Conservation (phyloP, 2,888 invertebrate genomes). For the Nephrotoma appendiculata region DNA sequence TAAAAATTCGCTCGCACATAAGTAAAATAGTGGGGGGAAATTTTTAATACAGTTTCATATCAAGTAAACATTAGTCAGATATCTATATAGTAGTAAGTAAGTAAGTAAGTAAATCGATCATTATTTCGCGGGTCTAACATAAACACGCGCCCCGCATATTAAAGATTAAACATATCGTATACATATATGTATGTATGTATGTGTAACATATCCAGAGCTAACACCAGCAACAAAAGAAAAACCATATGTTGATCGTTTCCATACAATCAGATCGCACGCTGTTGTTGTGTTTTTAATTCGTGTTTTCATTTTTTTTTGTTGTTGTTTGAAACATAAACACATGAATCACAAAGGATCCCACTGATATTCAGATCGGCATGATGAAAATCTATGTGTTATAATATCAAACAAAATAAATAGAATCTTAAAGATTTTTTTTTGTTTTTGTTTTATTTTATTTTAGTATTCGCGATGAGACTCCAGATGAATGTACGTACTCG, state of each 20-base stretch:
- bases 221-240: neutral
- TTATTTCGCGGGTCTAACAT: neutral
- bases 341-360: neutral
- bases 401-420: neutral
- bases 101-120: neutral
- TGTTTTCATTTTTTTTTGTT: neutral
- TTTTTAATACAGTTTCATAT: neutral
- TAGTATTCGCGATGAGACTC: neutral
- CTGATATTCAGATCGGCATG: neutral
- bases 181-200: neutral
- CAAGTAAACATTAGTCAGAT: neutral
- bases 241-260: neutral
- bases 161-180: neutral
- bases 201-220: neutral
- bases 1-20: neutral
- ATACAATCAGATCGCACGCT: neutral
- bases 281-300: neutral
- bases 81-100: neutral
- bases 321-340: neutral
- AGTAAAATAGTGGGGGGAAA: neutral
- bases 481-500: neutral
- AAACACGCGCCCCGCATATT: neutral
- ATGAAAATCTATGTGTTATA: neutral
- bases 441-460: neutral
- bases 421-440: neutral